Conservation (phyloP, 2,888 invertebrate species). For the Rhagonycha lutea region DNA sequence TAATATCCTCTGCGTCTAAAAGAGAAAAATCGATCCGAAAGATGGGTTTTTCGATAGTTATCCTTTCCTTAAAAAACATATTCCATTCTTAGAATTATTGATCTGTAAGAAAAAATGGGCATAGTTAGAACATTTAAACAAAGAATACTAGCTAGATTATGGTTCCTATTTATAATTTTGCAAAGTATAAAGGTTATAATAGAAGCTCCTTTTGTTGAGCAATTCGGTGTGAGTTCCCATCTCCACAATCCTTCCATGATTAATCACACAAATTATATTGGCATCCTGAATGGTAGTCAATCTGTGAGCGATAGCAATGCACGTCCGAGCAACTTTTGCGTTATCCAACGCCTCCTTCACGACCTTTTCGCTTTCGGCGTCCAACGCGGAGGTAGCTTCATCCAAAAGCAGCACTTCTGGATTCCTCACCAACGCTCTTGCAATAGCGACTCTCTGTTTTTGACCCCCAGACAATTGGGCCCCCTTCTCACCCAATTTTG, state of each 20-base stretch:
- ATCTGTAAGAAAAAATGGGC: too few species aligned
- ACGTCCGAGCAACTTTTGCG: conserved; percentile 81
- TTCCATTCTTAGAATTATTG: too few species aligned
- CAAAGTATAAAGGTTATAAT: too few species aligned
- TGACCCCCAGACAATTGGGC: conserved; percentile 76
- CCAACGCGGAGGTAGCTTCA: background rate
- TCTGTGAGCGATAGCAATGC: conserved; percentile 82
- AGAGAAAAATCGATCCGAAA: too few species aligned
- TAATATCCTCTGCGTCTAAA: too few species aligned
- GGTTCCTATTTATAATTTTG: too few species aligned
- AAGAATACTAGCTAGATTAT: too few species aligned
- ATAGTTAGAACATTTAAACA: too few species aligned
- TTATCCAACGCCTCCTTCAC: conserved; percentile 87
- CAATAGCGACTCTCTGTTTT: conserved; percentile 61
- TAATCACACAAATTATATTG: conserved; percentile 74
- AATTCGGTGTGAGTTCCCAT: conserved; percentile 72
- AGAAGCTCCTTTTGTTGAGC: conserved; percentile 52
- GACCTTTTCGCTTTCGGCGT: conserved; percentile 3
- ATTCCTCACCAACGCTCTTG: conserved; percentile 78
- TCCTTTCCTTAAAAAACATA: too few species aligned
- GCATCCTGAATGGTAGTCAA: conserved; percentile 59
- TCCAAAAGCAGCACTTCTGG: conserved; percentile 44
- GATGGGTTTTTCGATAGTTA: too few species aligned
- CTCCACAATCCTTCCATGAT: conserved; percentile 71
- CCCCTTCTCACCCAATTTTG: conserved; percentile 77